Evolutionary conservation across 2,888 invertebrate genomes (phyloP).

Genomic region (Hydrotaea diabolus): DNA sequence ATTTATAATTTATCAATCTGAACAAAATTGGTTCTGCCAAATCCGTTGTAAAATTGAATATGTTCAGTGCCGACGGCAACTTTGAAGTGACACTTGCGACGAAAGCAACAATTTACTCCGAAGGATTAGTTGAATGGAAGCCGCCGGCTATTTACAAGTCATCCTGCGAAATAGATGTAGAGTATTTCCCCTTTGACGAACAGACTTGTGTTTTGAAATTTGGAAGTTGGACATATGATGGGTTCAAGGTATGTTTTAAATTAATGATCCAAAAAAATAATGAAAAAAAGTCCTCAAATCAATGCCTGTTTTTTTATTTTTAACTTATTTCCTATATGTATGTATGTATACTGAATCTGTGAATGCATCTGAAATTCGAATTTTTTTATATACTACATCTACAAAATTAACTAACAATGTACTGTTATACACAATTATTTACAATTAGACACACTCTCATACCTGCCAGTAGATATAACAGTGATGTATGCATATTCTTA

Average conservation of each 20-base stretch:
- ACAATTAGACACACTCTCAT: not conserved
- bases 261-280: not conserved
- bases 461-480: not conserved
- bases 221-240: slow-evolving; percentile 99
- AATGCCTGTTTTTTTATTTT: slow-evolving; percentile 31
- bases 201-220: slow-evolving; percentile 98
- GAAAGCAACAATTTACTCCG: slow-evolving; percentile 95
- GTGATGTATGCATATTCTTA: not conserved
- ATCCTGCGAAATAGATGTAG: slow-evolving; percentile 97
- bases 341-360: slow-evolving; percentile 9
- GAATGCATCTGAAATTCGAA: slow-evolving; percentile 55
- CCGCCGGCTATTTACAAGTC: slow-evolving; percentile 99
- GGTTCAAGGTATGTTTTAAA: slow-evolving; percentile 91
- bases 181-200: slow-evolving; percentile 98
- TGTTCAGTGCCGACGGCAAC: slow-evolving; percentile 93
- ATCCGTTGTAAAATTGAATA: slow-evolving; percentile 46
- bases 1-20: not conserved
- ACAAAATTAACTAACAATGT: slow-evolving; percentile 17
- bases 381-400: slow-evolving; percentile 41
- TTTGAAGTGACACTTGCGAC: slow-evolving; percentile 97
- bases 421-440: slow-evolving; percentile 6
- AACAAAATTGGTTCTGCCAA: slow-evolving; percentile 2
- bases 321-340: not conserved
- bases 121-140: slow-evolving; percentile 97
- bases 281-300: slow-evolving; percentile 31